A percentile compares a stretch with the other conserved stretches of the same genome.
phyloP scores from a whole-genome alignment of 2,888 invertebrate genomes.

The Cataglyphis altisquamis region DNA sequence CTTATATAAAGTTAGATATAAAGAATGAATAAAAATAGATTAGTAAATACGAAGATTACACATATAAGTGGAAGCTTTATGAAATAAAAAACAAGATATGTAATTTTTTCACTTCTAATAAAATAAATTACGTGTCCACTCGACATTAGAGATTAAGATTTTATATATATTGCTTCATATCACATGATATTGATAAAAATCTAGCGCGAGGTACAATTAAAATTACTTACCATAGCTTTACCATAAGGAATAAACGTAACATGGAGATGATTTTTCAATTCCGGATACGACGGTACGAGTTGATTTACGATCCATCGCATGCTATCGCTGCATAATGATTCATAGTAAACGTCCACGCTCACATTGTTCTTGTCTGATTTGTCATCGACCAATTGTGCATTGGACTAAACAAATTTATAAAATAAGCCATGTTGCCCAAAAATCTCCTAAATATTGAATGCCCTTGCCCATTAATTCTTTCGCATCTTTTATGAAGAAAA shows the following conservation, averaged over 20 bases:
- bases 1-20: not conserved
- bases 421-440: not conserved
- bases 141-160: not conserved
- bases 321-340: constrained; percentile 88
- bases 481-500: not conserved
- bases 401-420: constrained; percentile 15
- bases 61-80: not conserved
- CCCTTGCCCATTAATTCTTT: not conserved
- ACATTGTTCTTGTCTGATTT: constrained; percentile 64
- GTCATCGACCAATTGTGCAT: constrained; percentile 59
- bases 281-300: constrained; percentile 85
- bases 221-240: constrained; percentile 86
- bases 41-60: not conserved
- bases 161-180: not conserved
- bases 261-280: constrained; percentile 82
- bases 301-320: constrained; percentile 86
- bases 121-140: not conserved
- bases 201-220: not conserved
- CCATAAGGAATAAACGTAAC: constrained; percentile 87
- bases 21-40: not conserved
- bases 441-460: not conserved
- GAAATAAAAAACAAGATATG: not conserved
- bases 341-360: constrained; percentile 87
- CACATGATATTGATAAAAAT: not conserved
- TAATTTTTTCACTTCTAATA: not conserved